Percentiles rank a stretch among this genome's conserved stretches.
These are phyloP conservation scores for Caenorhabditis angaria DNA, from an alignment of 2,888 invertebrate species.

Conservation along the genomic window DNA sequence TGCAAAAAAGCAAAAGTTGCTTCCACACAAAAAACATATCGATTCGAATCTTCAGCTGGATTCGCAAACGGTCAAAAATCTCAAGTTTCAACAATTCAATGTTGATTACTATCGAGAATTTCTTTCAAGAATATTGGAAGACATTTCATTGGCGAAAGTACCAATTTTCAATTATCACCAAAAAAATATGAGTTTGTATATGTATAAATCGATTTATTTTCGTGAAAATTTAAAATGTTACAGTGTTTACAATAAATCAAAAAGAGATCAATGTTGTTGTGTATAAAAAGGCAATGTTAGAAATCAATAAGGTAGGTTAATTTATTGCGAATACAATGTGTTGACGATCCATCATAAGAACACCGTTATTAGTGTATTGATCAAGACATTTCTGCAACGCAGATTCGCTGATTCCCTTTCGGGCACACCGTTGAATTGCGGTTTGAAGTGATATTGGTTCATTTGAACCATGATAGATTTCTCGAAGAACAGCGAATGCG, in stretches of 20 bases:
- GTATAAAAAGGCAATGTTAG: background rate
- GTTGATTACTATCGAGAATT: too few relatives aligned
- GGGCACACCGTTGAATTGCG: slow-evolving; percentile 51
- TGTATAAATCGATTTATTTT: too few relatives aligned
- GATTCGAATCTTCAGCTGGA: too few relatives aligned
- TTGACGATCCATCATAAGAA: slow-evolving; percentile 56
- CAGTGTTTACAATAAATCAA: background rate
- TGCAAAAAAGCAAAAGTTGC: too few relatives aligned
- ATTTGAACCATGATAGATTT: slow-evolving; percentile 53
- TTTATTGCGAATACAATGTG: slow-evolving; percentile 57
- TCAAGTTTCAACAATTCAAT: too few relatives aligned
- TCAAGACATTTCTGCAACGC: slow-evolving; percentile 54
- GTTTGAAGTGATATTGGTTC: slow-evolving; percentile 44
- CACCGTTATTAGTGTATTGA: slow-evolving; percentile 54
- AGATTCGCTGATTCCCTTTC: slow-evolving; percentile 57
- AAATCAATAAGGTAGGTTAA: slow-evolving; percentile 20
- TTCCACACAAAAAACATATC: too few relatives aligned
- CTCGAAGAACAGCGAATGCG: slow-evolving; percentile 68
- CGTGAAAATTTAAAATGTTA: too few relatives aligned
- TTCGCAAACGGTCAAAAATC: too few relatives aligned
- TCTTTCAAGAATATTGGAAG: too few relatives aligned
- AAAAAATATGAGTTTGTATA: too few relatives aligned
- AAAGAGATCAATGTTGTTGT: background rate
- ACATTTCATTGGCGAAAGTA: too few relatives aligned
- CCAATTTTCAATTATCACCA: background rate